Evolutionary conservation across 2,113 vertebrate species (phyloP), one percentile per base, ranked within the genome.

Genomic region (Puffinus mauretanicus): DNA sequence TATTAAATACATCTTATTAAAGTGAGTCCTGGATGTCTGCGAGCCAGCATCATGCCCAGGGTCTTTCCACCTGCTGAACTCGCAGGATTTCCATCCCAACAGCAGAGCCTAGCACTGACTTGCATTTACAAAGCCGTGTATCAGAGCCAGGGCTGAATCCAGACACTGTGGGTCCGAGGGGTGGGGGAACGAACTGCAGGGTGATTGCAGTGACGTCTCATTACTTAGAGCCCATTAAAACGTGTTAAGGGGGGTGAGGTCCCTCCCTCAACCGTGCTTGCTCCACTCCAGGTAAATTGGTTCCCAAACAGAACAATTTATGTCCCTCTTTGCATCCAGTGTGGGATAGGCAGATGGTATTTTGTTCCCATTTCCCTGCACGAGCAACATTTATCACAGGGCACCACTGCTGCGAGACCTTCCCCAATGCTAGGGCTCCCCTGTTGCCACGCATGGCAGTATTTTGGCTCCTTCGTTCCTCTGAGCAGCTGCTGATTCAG

Each of bases 191-290:
- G 6, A 73, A 40, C 32, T 38, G 7, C 7, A 22, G 36, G 10
- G 3, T 70, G 22, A 2, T 27, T 58, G 13, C 30, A 67, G 25
- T 1, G 1, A 1, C 0, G 0, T 18, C 46, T 14, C 11, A 11
- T 54, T 32, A 25, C 13, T 16, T 8, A 3, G 0, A 32, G 10
- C 17, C n/a, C 16, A 25, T 38, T 65, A 18, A 26, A 66, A 6
- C 4, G 1, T 0, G 0, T 32, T 29, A 20, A 55, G 7, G 1
- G 1, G 9, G 3, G 3, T 49, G 18, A 73, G 25, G 22, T 42
- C 22, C 8, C 19, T 78, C 22, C 18, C 8, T 84, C 25, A 12
- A 3, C 27, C 0, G 0, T 17, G 1, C 32, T 65, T 69, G 12
- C 30, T 77, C 40, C 25, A 1, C 15, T 71, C 13, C 51, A 16